phyloP scores from a whole-genome alignment of 2,888 invertebrate species.

The Euphydryas editha region DNA sequence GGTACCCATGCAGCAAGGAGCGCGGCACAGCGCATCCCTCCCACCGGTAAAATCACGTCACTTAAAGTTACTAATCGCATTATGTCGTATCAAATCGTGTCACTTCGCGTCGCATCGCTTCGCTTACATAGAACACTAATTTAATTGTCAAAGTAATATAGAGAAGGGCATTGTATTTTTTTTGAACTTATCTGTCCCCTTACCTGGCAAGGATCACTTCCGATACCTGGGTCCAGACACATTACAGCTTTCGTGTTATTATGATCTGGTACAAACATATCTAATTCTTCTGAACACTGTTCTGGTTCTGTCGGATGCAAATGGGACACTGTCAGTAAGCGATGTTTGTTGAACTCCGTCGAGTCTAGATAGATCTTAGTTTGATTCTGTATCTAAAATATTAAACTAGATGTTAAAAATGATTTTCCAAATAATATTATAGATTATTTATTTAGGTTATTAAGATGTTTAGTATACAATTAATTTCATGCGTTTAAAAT shows the following conservation, averaged over 20 bases:
- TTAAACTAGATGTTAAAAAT: background rate
- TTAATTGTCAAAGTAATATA: too few species aligned
- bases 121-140: too few species aligned
- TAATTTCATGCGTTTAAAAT: too few species aligned
- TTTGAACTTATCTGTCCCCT: background rate
- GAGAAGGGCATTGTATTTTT: too few species aligned
- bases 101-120: too few species aligned
- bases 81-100: too few species aligned
- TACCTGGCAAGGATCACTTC: constrained; percentile 61
- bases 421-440: background rate
- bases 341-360: constrained; percentile 52
- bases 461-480: too few species aligned
- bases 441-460: too few species aligned
- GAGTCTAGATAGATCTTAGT: constrained; percentile 30
- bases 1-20: too few species aligned
- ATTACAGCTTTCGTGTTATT: constrained; percentile 51
- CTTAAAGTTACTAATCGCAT: too few species aligned
- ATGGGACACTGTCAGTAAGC: constrained; percentile 59
- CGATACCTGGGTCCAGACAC: constrained; percentile 60
- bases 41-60: too few species aligned
- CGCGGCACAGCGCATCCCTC: too few species aligned
- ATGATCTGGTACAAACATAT: constrained; percentile 44
- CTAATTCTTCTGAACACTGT: constrained; percentile 56
- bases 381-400: constrained; percentile 20
- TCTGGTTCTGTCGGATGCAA: constrained; percentile 58